These are phyloP conservation scores for Pomatostomus ruficeps DNA, from an alignment of 2,113 vertebrate genomes.

Conservation along the genomic window DNA sequence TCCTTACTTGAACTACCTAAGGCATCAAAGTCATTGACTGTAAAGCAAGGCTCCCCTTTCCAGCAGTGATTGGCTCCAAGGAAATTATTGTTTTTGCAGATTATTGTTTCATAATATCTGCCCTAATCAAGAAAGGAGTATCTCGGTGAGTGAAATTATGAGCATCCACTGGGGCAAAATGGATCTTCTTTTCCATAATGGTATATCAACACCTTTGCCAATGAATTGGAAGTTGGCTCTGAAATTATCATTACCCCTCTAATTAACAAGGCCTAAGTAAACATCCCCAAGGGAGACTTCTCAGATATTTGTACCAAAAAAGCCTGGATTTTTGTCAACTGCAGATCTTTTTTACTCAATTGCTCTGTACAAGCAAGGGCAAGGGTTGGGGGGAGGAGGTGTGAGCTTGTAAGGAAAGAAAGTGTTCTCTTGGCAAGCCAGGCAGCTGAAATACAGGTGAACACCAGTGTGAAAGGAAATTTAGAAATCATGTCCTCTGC, in stretches of 20 bases:
- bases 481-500: neutral
- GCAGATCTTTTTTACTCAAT: neutral
- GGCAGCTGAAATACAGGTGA: neutral
- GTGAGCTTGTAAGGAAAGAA: neutral
- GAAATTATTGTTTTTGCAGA: neutral
- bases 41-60: conserved; percentile 58
- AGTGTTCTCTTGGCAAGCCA: fast-evolving
- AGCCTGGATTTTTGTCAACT: neutral
- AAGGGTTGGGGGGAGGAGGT: neutral
- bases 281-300: neutral
- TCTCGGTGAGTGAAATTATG: conserved; percentile 53
- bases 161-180: conserved; percentile 35
- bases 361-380: neutral
- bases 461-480: neutral
- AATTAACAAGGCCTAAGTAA: neutral
- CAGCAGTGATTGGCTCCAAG: conserved; percentile 47
- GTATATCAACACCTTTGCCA: conserved; percentile 11
- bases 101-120: conserved; percentile 63
- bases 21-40: conserved; percentile 63
- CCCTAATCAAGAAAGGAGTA: conserved; percentile 53
- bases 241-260: neutral
- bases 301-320: neutral
- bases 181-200: neutral
- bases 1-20: conserved; percentile 68
- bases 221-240: neutral